Percentiles rank a stretch among this genome's conserved stretches.
These are phyloP conservation scores for Oceanodroma leucorhoa DNA, from an alignment of 2,797 vertebrate genomes.

Conservation along the genomic window DNA sequence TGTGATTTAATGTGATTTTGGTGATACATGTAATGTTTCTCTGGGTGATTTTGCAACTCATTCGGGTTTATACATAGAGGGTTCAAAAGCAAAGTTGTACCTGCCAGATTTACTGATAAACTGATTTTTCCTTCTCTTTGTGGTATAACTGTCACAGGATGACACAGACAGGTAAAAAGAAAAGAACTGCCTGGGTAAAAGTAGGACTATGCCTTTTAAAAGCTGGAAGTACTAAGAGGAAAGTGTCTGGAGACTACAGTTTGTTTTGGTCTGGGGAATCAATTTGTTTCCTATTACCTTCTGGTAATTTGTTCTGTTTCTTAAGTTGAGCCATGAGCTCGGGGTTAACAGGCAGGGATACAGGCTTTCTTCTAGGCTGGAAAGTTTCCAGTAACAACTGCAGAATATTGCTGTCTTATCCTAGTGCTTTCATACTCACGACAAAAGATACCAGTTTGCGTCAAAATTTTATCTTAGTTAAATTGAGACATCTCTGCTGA, in stretches of 20 bases:
- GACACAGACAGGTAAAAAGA: not conserved
- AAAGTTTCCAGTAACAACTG: not conserved
- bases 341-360: not conserved
- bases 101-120: not conserved
- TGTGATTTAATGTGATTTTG: slow-evolving; percentile 4
- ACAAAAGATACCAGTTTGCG: not conserved
- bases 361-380: not conserved
- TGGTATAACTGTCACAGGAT: not conserved
- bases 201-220: not conserved
- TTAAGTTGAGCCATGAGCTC: not conserved
- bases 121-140: not conserved
- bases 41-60: not conserved
- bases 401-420: not conserved
- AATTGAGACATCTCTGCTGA: not conserved
- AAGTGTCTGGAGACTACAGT: not conserved
- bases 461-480: not conserved
- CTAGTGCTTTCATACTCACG: not conserved
- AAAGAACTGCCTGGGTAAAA: not conserved
- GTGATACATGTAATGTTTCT: not conserved
- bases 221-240: not conserved
- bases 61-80: not conserved
- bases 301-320: slow-evolving; percentile 30
- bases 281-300: slow-evolving; percentile 42
- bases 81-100: not conserved
- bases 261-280: slow-evolving; percentile 27